Conservation (phyloP, 1,140 invertebrate genomes). For the Drosophila murphyi region DNA sequence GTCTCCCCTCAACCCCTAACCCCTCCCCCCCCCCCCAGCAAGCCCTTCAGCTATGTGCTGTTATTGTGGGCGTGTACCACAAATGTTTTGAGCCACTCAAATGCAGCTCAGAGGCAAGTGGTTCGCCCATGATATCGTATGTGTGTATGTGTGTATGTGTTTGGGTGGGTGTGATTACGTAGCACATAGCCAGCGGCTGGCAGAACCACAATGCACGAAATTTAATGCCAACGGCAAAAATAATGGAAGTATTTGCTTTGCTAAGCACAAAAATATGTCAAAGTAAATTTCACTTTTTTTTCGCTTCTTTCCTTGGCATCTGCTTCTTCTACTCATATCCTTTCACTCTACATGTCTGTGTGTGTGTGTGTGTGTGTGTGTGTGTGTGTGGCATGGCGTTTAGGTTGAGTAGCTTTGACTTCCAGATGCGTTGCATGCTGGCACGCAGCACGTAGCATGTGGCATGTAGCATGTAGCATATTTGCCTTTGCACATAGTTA, state of each 20-base stretch:
- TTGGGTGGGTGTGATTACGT: constrained; percentile 24
- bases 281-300: constrained; percentile 80
- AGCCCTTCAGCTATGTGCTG: neutral
- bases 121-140: neutral
- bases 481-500: constrained; percentile 43
- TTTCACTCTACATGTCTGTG: constrained; percentile 22
- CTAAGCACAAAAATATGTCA: constrained; percentile 84
- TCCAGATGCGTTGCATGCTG: constrained; percentile 56
- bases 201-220: constrained; percentile 62
- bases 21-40: neutral
- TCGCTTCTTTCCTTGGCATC: constrained; percentile 24
- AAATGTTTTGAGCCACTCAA: constrained; percentile 57
- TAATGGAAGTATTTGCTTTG: constrained; percentile 83
- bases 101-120: constrained; percentile 51
- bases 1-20: too few relatives aligned
- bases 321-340: constrained; percentile 32
- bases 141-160: constrained; percentile 7
- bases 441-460: constrained; percentile 54
- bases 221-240: constrained; percentile 81
- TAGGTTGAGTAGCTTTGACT: constrained; percentile 50
- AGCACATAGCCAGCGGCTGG: constrained; percentile 40
- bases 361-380: constrained; percentile 28
- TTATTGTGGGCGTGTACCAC: constrained; percentile 32
- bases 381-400: constrained; percentile 24
- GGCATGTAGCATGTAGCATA: constrained; percentile 59